Conservation (phyloP, 2,113 vertebrate species). For the Emberiza fucata region DNA sequence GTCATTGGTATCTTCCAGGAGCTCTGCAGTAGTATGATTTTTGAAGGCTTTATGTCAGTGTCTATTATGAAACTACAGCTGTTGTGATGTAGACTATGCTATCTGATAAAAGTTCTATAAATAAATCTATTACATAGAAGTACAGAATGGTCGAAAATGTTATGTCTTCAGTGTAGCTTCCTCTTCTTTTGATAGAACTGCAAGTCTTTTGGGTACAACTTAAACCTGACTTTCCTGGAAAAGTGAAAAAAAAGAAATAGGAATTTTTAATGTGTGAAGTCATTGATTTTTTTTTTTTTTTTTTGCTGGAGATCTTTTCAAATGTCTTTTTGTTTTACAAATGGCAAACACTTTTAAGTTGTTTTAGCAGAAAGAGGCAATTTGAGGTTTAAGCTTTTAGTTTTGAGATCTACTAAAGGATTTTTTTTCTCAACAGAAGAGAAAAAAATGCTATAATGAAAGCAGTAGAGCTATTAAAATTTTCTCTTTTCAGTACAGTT, state of each 20-base stretch:
- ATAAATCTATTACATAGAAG: neutral
- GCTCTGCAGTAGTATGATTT: neutral
- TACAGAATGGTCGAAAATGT: neutral
- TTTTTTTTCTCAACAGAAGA: neutral
- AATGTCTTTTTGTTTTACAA: neutral
- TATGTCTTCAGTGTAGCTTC: neutral
- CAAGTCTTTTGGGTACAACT: neutral
- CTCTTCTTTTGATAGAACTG: neutral
- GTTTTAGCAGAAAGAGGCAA: neutral
- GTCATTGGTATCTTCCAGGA: neutral
- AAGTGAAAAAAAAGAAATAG: neutral
- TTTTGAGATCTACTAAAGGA: neutral
- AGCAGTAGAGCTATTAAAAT: neutral
- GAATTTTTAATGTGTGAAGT: neutral
- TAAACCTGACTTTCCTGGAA: neutral
- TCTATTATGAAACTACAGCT: neutral
- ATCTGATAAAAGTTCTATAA: neutral
- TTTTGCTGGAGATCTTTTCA: neutral
- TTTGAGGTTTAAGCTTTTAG: neutral
- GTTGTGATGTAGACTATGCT: neutral
- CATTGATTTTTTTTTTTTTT: neutral
- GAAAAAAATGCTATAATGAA: neutral
- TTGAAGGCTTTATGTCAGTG: neutral
- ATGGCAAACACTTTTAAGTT: neutral
- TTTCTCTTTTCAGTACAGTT: neutral